These are phyloP conservation scores for Osmoderma eremita DNA, from an alignment of 2,888 invertebrate species.

Conservation along the genomic window DNA sequence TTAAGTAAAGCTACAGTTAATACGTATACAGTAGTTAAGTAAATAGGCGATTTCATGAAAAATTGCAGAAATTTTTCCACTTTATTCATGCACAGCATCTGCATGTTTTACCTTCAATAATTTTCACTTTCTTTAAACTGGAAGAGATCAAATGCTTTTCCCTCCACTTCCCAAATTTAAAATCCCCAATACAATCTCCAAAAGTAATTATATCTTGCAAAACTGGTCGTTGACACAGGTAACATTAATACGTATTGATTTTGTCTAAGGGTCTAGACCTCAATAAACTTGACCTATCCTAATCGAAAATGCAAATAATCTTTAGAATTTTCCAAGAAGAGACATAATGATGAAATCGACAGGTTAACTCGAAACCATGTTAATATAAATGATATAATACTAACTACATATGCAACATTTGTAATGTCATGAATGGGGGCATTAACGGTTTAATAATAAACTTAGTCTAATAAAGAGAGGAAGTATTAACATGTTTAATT, in stretches of 20 bases:
- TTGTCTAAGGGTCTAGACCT: slow-evolving; percentile 30
- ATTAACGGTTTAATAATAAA: not conserved
- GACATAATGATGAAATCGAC: not conserved
- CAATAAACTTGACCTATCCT: slow-evolving; percentile 30
- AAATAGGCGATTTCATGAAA: too few species aligned
- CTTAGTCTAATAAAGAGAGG: not conserved
- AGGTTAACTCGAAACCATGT: not conserved
- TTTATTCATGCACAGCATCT: too few species aligned
- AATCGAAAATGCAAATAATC: not conserved
- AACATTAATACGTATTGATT: slow-evolving; percentile 29
- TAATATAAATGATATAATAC: not conserved
- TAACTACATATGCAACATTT: not conserved
- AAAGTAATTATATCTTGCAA: not conserved
- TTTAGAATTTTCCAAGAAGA: not conserved
- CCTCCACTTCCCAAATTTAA: too few species aligned
- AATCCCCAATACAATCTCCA: too few species aligned
- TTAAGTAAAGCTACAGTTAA: too few species aligned
- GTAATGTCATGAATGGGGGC: not conserved
- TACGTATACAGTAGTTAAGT: too few species aligned
- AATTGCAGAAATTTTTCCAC: too few species aligned
- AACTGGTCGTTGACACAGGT: slow-evolving; percentile 25
- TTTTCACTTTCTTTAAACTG: too few species aligned
- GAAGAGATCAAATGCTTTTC: too few species aligned
- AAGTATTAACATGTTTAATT: not conserved
- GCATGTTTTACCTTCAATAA: too few species aligned